Base-by-base conservation (phyloP, 2,797 vertebrate genomes). In the Scyliorhinus canicula region DNA sequence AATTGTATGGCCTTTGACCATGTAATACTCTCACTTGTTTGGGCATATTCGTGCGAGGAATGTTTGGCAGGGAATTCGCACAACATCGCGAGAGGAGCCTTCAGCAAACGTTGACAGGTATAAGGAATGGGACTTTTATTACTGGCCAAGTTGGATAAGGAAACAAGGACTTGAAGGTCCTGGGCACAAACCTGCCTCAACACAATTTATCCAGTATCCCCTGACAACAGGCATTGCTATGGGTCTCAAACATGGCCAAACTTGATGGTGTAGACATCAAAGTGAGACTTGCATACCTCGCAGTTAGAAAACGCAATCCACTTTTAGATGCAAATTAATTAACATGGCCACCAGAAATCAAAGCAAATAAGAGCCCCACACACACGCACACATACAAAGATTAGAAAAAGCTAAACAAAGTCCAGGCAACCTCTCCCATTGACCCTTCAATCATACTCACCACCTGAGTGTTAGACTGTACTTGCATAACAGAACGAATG, bases 261-360 rank as follows among this genome's bases (percentile, higher is more conserved):
- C 97, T 95, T 98, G 98, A 98, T 98, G 24, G 31, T 95, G 96
- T 95, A 88, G 67, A 97, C 98, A 98, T 98, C 97, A 98, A 98
- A 98, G 98, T 0, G 24, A 95, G 96, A 97, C 96, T 95, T 31
- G 96, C 97, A 97, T 97, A 97, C 97, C 98, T 98, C 97, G 97
- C 93, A 98, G 98, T 98, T 97, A 95, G 96, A 96, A 97, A 96
- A 97, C 96, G 96, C 96, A 14, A 40, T 97, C 88, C 97, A 96
- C 97, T 97, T 98, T 97, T 97, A 96, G 14, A 97, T 96, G 97
- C 97, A 97, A 96, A 97, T 97, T 96, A 96, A 96, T 95, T 96
- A 97, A 96, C 95, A 95, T 97, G 98, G 97, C 98, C 98, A 98
- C 97, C 97, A 95, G 95, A 97, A 97, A 97, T 98, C 98, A 98